These are phyloP conservation scores for Triplophysa dalaica DNA, from an alignment of 2,113 vertebrate genomes.

Conservation along the genomic window DNA sequence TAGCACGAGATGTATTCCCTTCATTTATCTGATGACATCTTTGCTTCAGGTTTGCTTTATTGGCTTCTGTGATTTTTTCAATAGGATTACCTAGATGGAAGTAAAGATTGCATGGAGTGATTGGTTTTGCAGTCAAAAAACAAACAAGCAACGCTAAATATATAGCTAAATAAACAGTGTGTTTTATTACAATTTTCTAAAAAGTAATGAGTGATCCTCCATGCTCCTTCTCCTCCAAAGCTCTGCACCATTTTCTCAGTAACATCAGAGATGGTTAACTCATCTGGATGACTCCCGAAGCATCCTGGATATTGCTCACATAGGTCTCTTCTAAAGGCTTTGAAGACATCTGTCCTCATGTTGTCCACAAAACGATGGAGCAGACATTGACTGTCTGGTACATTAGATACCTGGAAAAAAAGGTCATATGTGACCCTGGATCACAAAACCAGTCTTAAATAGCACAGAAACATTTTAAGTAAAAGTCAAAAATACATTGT, in stretches of 20 bases:
- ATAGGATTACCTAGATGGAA: not conserved
- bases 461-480: too few species aligned
- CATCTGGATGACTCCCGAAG: not conserved
- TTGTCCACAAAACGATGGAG: not conserved
- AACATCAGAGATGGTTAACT: not conserved
- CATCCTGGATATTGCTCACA: not conserved
- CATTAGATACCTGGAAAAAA: not conserved
- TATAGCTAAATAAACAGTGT: too few species aligned
- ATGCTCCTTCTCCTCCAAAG: slow-evolving; percentile 12
- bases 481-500: too few species aligned
- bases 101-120: too few species aligned
- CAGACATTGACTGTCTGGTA: not conserved
- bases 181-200: not conserved
- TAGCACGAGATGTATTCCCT: slow-evolving; percentile 5
- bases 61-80: not conserved
- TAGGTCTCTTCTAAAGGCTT: not conserved
- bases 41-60: not conserved
- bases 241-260: not conserved
- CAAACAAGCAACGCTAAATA: too few species aligned
- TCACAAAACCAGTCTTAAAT: too few species aligned
- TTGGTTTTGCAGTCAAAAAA: too few species aligned
- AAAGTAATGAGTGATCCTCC: not conserved
- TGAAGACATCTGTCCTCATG: not conserved
- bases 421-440: too few species aligned
- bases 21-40: not conserved